A percentile compares a stretch with the other conserved stretches of the same genome.
phyloP scores from a whole-genome alignment of 1,140 invertebrate species.

The Bathynomus jamesi region DNA sequence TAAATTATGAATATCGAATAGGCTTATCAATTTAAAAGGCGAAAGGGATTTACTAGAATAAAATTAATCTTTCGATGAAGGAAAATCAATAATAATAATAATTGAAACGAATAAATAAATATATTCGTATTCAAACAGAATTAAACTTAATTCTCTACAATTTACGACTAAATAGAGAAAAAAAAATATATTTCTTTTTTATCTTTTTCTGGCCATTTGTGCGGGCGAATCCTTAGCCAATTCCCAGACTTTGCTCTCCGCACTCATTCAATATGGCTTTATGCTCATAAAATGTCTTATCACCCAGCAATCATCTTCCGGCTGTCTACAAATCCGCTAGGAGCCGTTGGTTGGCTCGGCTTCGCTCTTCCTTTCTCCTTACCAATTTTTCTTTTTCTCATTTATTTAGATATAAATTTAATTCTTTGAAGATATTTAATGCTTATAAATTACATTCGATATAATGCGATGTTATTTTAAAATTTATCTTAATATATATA shows the following conservation, averaged over 20 bases:
- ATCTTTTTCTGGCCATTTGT: background rate
- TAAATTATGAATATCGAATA: no score
- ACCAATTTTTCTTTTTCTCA: background rate
- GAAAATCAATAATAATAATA: background rate
- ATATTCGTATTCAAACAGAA: background rate
- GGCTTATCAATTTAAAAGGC: no score
- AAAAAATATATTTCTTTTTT: background rate
- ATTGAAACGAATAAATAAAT: background rate
- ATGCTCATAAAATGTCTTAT: background rate
- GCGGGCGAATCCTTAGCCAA: background rate
- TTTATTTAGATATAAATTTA: no score
- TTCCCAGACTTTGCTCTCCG: background rate
- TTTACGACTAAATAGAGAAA: background rate
- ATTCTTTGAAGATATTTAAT: no score
- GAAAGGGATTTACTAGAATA: no score
- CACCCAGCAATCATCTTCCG: background rate
- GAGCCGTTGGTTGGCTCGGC: no score
- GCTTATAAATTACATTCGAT: no score
- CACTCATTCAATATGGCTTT: background rate
- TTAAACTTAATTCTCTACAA: background rate
- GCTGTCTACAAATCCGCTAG: background rate
- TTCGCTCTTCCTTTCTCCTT: background rate
- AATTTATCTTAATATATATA: no score
- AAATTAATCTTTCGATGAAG: no score
- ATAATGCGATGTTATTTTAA: no score